These are phyloP conservation scores for Pristiophorus japonicus DNA, from an alignment of 2,113 vertebrate species.

Conservation along the genomic window DNA sequence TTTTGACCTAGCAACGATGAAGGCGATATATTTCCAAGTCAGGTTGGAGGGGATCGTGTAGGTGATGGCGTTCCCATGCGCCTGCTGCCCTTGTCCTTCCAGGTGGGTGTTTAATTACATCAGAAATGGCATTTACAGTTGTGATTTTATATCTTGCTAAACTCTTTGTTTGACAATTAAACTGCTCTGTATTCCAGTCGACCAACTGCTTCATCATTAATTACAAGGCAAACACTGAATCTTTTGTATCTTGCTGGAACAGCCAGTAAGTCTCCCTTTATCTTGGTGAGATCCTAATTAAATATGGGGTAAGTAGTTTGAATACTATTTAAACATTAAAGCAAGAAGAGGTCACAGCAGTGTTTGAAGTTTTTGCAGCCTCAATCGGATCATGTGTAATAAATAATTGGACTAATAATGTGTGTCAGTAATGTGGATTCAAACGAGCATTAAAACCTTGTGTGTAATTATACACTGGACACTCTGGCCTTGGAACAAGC, in stretches of 20 bases:
- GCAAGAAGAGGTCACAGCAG: neutral
- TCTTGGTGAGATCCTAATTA: neutral
- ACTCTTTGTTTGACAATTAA: neutral
- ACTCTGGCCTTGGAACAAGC: neutral
- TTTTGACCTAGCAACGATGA: no score
- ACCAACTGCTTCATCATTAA: slow-evolving; percentile 13
- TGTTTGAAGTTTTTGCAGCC: neutral
- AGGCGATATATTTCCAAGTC: no score
- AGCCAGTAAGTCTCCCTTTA: neutral
- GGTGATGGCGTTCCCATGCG: no score
- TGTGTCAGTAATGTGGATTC: neutral
- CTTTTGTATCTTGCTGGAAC: neutral
- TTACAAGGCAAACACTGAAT: neutral
- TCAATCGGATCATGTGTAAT: neutral
- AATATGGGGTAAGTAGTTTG: neutral
- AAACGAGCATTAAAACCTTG: neutral
- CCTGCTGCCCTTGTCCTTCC: no score
- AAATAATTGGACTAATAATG: slow-evolving; percentile 18
- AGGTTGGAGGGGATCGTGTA: no score
- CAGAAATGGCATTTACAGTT: neutral
- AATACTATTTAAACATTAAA: neutral
- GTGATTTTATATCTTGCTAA: neutral
- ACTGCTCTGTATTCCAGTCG: neutral
- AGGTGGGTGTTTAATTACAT: neutral
- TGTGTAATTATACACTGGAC: neutral